phyloP scores from a whole-genome alignment of 2,797 vertebrate species.

The Octomys mimax region DNA sequence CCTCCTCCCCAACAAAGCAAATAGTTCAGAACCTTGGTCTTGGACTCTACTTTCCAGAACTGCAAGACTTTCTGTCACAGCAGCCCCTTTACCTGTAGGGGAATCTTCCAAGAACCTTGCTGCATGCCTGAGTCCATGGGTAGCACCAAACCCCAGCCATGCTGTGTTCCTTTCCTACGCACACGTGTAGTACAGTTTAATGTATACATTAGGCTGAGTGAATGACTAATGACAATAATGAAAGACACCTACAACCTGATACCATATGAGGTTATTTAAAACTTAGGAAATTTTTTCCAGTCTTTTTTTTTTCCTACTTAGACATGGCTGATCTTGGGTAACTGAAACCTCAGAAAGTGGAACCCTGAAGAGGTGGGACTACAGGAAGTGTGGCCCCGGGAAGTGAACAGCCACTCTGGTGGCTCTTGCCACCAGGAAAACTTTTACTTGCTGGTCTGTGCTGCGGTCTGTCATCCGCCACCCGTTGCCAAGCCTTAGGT shows the following conservation, averaged over 20 bases:
- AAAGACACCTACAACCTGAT: background rate
- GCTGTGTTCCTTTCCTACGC: background rate
- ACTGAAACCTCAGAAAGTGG: background rate
- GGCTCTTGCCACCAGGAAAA: background rate
- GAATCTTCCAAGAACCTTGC: background rate
- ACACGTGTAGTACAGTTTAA: background rate
- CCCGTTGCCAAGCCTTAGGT: background rate
- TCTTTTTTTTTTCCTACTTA: background rate
- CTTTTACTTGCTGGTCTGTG: background rate
- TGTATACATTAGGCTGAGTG: background rate
- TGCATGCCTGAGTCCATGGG: background rate
- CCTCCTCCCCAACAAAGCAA: background rate
- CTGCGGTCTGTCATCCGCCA: background rate
- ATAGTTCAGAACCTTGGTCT: background rate
- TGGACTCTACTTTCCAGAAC: background rate
- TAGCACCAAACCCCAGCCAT: background rate
- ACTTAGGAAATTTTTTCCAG: background rate
- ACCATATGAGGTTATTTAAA: background rate
- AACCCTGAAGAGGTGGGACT: background rate
- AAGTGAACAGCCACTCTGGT: background rate
- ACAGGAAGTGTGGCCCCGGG: background rate
- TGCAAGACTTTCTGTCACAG: background rate
- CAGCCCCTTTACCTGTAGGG: background rate
- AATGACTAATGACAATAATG: background rate
- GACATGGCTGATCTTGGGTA: background rate